A percentile compares a stretch with the other conserved stretches of the same genome.
phyloP scores from a whole-genome alignment of 2,797 vertebrate genomes.

The Botia almorhae region DNA sequence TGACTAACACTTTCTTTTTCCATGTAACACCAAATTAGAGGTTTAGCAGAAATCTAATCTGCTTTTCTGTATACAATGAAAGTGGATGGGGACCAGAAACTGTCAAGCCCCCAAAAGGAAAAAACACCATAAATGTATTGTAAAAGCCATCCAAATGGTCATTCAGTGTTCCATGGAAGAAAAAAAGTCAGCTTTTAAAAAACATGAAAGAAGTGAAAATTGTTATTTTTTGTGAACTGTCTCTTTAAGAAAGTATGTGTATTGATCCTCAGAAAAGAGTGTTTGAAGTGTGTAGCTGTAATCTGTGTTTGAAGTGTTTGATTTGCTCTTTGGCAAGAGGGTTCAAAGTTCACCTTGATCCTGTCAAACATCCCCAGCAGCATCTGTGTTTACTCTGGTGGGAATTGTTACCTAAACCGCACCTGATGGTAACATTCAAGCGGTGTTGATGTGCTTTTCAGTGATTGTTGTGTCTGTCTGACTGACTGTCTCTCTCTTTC shows the following conservation, averaged over 20 bases:
- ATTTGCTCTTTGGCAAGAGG: conserved; percentile 42
- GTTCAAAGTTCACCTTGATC: conserved; percentile 66
- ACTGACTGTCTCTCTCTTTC: not conserved
- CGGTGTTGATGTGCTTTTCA: conserved; percentile 25
- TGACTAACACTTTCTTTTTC: not conserved
- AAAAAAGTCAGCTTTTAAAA: not conserved
- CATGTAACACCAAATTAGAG: not conserved
- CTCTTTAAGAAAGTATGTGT: not conserved
- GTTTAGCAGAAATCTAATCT: conserved; percentile 1
- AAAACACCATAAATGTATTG: too few relatives aligned
- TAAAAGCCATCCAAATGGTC: too few relatives aligned
- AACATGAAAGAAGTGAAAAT: not conserved
- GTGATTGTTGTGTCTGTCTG: not conserved
- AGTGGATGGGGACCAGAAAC: not conserved
- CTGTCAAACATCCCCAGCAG: conserved; percentile 26
- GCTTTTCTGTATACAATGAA: not conserved
- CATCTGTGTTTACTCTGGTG: conserved; percentile 58
- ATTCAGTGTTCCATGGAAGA: too few relatives aligned
- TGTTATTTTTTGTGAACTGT: not conserved
- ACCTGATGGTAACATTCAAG: conserved; percentile 26
- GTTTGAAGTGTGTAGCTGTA: conserved; percentile 20
- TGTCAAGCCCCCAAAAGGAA: not conserved
- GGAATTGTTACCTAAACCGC: conserved; percentile 46
- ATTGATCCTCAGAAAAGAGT: not conserved
- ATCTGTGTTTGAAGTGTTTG: conserved; percentile 34